A percentile compares a stretch with the other conserved stretches of the same genome.
phyloP scores from a whole-genome alignment of 2,113 vertebrate species.

The Entomyzon cyanotis region DNA sequence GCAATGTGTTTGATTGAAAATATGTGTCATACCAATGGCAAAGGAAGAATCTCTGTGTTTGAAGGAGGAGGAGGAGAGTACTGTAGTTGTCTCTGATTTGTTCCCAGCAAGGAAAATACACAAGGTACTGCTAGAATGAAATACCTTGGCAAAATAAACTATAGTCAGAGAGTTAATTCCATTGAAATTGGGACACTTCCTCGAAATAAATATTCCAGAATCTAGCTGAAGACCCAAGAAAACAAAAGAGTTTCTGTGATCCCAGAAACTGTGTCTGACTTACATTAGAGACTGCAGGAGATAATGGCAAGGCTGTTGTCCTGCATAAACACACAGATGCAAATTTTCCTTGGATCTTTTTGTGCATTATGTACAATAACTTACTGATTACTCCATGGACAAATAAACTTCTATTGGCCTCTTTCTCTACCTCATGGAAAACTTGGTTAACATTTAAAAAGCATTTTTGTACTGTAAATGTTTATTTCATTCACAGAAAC shows the following conservation, averaged over 20 bases:
- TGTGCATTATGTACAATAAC: not conserved
- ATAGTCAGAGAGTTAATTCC: not conserved
- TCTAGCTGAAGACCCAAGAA: not conserved
- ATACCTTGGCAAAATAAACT: not conserved
- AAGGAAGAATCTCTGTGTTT: not conserved
- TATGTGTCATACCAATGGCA: not conserved
- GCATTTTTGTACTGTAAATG: not conserved
- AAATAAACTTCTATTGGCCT: not conserved
- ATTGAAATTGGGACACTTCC: not conserved
- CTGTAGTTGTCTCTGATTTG: not conserved
- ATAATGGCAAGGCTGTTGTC: not conserved
- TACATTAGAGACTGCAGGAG: not conserved
- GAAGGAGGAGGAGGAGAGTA: not conserved
- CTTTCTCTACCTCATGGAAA: not conserved
- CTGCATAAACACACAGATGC: not conserved
- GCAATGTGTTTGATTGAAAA: not conserved
- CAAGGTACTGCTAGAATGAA: not conserved
- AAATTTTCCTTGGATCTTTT: not conserved
- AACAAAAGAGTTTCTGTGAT: not conserved
- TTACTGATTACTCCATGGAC: not conserved
- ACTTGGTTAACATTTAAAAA: not conserved
- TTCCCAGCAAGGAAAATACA: not conserved
- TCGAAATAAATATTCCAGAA: not conserved
- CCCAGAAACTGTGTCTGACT: not conserved
- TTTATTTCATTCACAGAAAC: not conserved